Base-by-base conservation (phyloP, 2,113 vertebrate species). In the Elgaria multicarinata region DNA sequence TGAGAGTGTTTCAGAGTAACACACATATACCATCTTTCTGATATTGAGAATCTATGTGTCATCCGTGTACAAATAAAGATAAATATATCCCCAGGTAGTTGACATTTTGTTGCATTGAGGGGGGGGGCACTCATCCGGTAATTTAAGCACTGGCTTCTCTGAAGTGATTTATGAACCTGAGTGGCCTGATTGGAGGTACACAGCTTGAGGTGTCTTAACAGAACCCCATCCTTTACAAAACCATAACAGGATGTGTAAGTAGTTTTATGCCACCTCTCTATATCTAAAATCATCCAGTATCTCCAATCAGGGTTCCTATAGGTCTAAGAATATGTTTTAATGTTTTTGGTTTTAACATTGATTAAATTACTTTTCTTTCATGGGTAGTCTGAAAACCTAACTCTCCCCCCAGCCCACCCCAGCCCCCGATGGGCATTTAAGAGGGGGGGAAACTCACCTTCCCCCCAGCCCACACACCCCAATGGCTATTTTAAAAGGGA, bases 1-100 rank as follows among this genome's bases (percentile, higher is more conserved):
- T 89, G 58, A 87, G 87, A 78, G 1, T 77, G 83, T 39, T 46
- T n/a, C 72, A 78, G 58, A 76, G 69, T 71, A 77, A 82, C 71
- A 75, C 69, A 39, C 77, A 39, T 14, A 87, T 91, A 88, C 55
- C 12, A 72, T 82, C 85, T 50, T 83, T 83, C 74, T 64, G 58
- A 69, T 80, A 22, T 16, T 74, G 75, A 88, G 78, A 87, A 87
- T 66, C 69, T 66, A 82, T n/a, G 83, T 86, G 83, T 90, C 46
- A 76, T 83, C 66, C 46, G 42, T 82, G 76, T 14, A 89, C 62
- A 93, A 86, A 83, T 62, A 85, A 87, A 85, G 66, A 87, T 12
- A 71, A 87, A 85, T 71, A 87, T 7, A 66, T 16, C 42, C 58
- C 90, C 44, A 88, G 88, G 75, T 14, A n/a, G 3, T 53, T 28